Conservation (phyloP, 2,888 invertebrate species). For the Pandemis heparana region DNA sequence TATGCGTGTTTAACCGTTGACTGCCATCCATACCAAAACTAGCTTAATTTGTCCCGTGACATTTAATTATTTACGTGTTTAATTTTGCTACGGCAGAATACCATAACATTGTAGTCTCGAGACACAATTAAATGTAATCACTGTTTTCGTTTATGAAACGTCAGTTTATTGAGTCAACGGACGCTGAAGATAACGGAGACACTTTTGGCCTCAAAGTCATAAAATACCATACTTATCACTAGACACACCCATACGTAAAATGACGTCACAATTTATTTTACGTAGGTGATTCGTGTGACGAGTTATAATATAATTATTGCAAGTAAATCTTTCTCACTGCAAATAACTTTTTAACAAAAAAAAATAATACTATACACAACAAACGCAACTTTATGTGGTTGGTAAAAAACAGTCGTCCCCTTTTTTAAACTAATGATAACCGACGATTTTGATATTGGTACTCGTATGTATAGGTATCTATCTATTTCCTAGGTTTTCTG, state of each 20-base stretch:
- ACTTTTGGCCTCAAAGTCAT: constrained; percentile 25
- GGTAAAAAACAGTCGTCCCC: too few species aligned
- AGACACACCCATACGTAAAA: constrained; percentile 32
- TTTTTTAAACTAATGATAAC: too few species aligned
- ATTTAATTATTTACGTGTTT: neutral
- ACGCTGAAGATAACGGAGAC: constrained; percentile 16
- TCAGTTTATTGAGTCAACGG: neutral
- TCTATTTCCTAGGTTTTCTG: too few species aligned
- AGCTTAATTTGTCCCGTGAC: too few species aligned
- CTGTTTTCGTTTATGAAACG: neutral
- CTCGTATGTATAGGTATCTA: too few species aligned
- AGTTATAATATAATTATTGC: neutral
- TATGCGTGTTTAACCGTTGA: too few species aligned
- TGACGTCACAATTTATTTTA: constrained; percentile 18
- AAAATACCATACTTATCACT: constrained; percentile 24
- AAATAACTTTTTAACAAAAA: too few species aligned
- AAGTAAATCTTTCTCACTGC: too few species aligned
- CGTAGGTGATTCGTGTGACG: neutral
- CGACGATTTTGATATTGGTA: too few species aligned
- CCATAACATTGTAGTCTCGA: neutral
- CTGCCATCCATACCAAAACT: too few species aligned
- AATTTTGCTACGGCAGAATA: neutral
- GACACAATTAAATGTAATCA: neutral
- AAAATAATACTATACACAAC: too few species aligned
- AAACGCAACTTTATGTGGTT: too few species aligned